Conservation (phyloP, 2,113 vertebrate species). For the Proterorhinus semilunaris region DNA sequence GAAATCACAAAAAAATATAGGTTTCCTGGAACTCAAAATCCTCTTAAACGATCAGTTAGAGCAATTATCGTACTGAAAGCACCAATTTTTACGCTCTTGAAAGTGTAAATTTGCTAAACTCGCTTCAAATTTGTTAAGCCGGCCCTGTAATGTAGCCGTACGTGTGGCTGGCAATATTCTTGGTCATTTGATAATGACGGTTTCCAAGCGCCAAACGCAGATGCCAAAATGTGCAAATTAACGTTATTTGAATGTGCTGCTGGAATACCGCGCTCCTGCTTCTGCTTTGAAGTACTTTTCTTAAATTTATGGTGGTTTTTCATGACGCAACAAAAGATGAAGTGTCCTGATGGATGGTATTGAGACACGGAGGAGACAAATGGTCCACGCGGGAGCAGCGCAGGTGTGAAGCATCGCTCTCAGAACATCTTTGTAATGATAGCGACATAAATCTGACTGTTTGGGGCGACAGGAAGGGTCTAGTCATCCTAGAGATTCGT, state of each 20-base stretch:
- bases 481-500: too few species aligned
- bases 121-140: background rate
- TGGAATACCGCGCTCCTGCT: background rate
- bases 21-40: slow-evolving; percentile 5
- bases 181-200: slow-evolving; percentile 29
- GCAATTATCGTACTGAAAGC: slow-evolving; percentile 12
- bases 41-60: background rate
- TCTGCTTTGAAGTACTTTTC: background rate
- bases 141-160: slow-evolving; percentile 16
- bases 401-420: slow-evolving; percentile 28
- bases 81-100: slow-evolving; percentile 6
- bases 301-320: slow-evolving; percentile 6
- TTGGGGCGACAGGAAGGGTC: slow-evolving; percentile 13
- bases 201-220: slow-evolving; percentile 32
- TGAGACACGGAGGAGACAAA: slow-evolving; percentile 28
- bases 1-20: slow-evolving; percentile 22
- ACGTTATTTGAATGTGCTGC: slow-evolving; percentile 1
- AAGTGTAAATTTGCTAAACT: slow-evolving; percentile 21
- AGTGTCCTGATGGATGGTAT: slow-evolving; percentile 19
- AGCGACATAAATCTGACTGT: slow-evolving; percentile 24
- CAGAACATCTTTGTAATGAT: slow-evolving; percentile 1
- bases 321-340: slow-evolving; percentile 25
- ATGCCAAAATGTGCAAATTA: slow-evolving; percentile 3
- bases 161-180: slow-evolving; percentile 42
- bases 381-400: slow-evolving; percentile 9